phyloP scores from a whole-genome alignment of 2,113 vertebrate species.

The Ptilorrhoa leucosticta region DNA sequence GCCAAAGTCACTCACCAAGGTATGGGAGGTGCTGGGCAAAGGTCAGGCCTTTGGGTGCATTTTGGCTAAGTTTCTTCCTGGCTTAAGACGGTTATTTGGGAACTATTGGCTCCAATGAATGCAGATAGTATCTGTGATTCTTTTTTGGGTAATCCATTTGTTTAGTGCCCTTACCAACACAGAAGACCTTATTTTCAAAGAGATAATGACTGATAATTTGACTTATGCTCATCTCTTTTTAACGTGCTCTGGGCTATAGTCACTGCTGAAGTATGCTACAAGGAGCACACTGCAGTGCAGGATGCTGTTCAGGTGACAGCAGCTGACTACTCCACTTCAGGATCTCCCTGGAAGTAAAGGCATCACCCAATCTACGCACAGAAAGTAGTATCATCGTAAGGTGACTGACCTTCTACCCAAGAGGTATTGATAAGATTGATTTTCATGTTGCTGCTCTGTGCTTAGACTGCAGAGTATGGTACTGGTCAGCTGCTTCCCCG shows the following conservation, averaged over 20 bases:
- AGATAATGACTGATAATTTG: not conserved
- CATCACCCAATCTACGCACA: not conserved
- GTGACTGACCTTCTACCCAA: not conserved
- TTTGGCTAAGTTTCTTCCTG: conserved; percentile 9
- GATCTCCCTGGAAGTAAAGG: not conserved
- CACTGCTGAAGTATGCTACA: not conserved
- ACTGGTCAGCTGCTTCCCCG: not conserved
- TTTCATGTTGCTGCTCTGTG: not conserved
- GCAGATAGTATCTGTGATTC: not conserved
- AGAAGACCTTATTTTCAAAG: not conserved
- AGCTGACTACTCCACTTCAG: not conserved
- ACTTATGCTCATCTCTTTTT: not conserved
- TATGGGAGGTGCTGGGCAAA: conserved; percentile 22
- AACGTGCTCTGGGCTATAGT: not conserved
- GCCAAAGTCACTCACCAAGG: conserved; percentile 34
- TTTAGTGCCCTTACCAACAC: not conserved
- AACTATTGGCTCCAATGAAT: not conserved
- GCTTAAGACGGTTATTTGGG: not conserved
- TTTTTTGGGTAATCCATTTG: not conserved
- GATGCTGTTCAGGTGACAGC: not conserved
- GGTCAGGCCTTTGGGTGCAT: not conserved
- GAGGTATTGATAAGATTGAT: not conserved
- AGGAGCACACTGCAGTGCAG: not conserved
- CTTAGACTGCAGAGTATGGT: not conserved
- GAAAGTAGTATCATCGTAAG: not conserved